Evolutionary conservation across 1,140 invertebrate species (phyloP).

Genomic region (Psix sp.): DNA sequence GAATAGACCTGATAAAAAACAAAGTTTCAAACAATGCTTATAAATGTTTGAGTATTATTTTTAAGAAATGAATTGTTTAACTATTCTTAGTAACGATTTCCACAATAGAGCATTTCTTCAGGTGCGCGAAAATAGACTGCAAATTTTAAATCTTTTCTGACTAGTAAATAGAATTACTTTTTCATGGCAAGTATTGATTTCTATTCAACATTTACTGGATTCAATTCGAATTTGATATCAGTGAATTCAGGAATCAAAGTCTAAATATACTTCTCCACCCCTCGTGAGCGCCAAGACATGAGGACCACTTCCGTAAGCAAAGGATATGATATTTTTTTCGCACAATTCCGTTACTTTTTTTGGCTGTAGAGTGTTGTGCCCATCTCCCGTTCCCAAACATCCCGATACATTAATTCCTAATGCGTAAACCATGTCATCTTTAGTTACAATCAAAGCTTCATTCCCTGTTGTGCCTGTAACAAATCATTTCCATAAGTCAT

Average conservation of each 20-base stretch:
- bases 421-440: constrained; percentile 81
- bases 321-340: constrained; percentile 79
- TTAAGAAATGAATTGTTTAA: too few species aligned
- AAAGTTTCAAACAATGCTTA: background rate
- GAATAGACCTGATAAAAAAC: constrained; percentile 73
- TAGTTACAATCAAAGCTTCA: constrained; percentile 82
- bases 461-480: constrained; percentile 78
- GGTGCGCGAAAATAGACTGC: too few species aligned
- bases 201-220: too few species aligned
- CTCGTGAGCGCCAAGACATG: constrained; percentile 81
- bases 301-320: constrained; percentile 82
- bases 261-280: constrained; percentile 77
- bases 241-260: too few species aligned
- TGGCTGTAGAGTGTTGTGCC: constrained; percentile 79
- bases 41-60: too few species aligned
- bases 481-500: too few species aligned
- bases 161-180: too few species aligned
- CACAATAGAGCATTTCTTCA: too few species aligned
- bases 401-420: constrained; percentile 80
- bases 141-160: too few species aligned
- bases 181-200: too few species aligned
- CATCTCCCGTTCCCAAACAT: constrained; percentile 80
- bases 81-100: too few species aligned
- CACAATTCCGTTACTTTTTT: constrained; percentile 80
- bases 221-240: too few species aligned